Base-by-base conservation (phyloP, 2,797 vertebrate genomes). In the Sebastes wilsoni region DNA sequence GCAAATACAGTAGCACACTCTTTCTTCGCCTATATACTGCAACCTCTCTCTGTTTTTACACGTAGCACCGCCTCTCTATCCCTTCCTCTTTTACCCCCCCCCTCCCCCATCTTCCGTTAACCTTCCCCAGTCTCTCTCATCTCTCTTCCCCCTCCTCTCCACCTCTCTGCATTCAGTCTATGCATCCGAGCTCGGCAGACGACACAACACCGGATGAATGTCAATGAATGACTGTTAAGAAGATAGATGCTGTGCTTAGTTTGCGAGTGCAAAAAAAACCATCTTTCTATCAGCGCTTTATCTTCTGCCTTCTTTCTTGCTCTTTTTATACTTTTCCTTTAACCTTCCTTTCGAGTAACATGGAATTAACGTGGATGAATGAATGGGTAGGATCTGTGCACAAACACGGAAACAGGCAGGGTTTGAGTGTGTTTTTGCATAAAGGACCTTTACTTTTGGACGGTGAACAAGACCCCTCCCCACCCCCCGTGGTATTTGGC, bases 151-250 rank as follows among this genome's bases (percentile, higher is more conserved):
- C 20, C 13, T 16, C 68, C 58, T 56, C 7, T 49, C 64, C 42
- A 13, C 68, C 58, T 56, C 82, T 90, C 89, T 80, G 83, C 89
- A 92, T 93, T 91, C 86, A 93, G 90, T 91, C 93, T 94, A 94
- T 95, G 93, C 94, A 94, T 95, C 87, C 81, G 81, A 92, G 87
- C 90, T 91, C 61, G 77, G 84, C 90, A 85, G 87, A 87, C 89
- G 80, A 88, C 79, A 36, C 75, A 75, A 89, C 90, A 89, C 89
- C 66, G 85, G 81, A 89, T 93, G 92, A 95, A 95, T 92, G 91
- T 94, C 85, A 92, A 87, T 89, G 88, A 92, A 90, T 82, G 89
- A 94, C 94, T 92, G 89, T 94, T 93, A 90, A 34, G 73, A 73
- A 91, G 89, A 87, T 42, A 83, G 83, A 88, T 72, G 83, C 90